Evolutionary conservation across 2,888 invertebrate species (phyloP).

Genomic region (Timema cristinae): DNA sequence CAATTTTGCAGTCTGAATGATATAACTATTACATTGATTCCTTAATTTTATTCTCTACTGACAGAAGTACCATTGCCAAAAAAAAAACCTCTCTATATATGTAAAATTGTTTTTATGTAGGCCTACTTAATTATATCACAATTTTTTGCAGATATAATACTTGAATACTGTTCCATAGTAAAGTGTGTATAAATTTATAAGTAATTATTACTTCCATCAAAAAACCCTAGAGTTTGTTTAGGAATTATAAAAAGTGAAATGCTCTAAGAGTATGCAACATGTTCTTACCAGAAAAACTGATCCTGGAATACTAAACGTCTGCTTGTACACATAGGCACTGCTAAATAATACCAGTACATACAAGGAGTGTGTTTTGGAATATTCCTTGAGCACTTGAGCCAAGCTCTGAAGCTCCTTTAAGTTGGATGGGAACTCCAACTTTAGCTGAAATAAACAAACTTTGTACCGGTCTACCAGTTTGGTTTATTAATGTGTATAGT

Average conservation of each 20-base stretch:
- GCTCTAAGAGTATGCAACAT: neutral
- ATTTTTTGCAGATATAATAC: neutral
- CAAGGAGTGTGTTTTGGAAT: constrained; percentile 46
- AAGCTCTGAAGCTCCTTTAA: constrained; percentile 45
- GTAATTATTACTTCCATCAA: neutral
- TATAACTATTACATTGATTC: too few species aligned
- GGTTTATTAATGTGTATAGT: too few species aligned
- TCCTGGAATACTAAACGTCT: constrained; percentile 60
- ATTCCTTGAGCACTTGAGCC: constrained; percentile 43
- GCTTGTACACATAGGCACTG: constrained; percentile 56
- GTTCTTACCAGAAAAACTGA: constrained; percentile 53
- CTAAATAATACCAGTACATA: constrained; percentile 52
- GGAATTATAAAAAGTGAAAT: neutral
- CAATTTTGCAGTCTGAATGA: too few species aligned
- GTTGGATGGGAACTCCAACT: constrained; percentile 46
- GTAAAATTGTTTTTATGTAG: too few species aligned
- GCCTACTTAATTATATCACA: too few species aligned
- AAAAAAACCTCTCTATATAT: too few species aligned
- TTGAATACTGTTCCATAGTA: too few species aligned
- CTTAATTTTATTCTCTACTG: too few species aligned
- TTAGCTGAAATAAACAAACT: constrained; percentile 31
- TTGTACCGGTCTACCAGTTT: neutral
- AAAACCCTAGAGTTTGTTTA: neutral
- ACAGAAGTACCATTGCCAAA: too few species aligned
- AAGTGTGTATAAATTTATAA: constrained; percentile 13